Percentiles rank a stretch among this genome's conserved stretches.
phyloP scores from a whole-genome alignment of 1,140 invertebrate species.

The Drosophila pachea region DNA sequence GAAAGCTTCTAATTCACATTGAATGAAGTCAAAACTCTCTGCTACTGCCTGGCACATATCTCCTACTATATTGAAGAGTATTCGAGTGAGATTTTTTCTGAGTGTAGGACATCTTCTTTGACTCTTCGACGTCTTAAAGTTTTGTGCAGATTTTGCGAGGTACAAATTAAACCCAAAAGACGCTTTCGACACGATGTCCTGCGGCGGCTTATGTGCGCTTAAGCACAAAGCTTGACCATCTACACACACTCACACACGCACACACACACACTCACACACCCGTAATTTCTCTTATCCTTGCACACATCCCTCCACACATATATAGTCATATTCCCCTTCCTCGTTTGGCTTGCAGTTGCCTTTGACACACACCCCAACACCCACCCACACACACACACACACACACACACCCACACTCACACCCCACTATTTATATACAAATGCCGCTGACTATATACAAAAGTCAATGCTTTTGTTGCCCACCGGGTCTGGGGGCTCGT shows the following conservation, averaged over 20 bases:
- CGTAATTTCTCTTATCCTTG: neutral
- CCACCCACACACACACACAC: slow-evolving; percentile 15
- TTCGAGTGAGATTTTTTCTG: neutral
- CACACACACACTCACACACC: neutral
- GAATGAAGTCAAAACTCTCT: no score
- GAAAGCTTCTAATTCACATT: no score
- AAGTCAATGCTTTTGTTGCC: slow-evolving; percentile 72
- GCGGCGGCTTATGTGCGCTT: slow-evolving; percentile 74
- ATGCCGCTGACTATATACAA: slow-evolving; percentile 75
- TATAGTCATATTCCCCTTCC: slow-evolving; percentile 14
- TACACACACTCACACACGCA: slow-evolving; percentile 42
- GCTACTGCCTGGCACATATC: no score
- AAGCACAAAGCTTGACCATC: slow-evolving; percentile 69
- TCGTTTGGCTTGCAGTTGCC: slow-evolving; percentile 39
- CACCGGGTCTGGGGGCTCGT: slow-evolving; percentile 37
- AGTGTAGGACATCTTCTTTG: slow-evolving; percentile 14
- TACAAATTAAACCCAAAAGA: slow-evolving; percentile 65
- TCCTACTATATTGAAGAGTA: no score
- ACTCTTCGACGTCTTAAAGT: slow-evolving; percentile 51
- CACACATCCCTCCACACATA: slow-evolving; percentile 3
- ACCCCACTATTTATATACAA: slow-evolving; percentile 70
- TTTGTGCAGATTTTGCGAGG: slow-evolving; percentile 40
- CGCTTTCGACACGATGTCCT: slow-evolving; percentile 56
- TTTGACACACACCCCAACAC: slow-evolving; percentile 52
- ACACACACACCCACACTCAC: slow-evolving; percentile 29